These are phyloP conservation scores for Drosophila fulvimacula DNA, from an alignment of 2,888 invertebrate species.

Conservation along the genomic window DNA sequence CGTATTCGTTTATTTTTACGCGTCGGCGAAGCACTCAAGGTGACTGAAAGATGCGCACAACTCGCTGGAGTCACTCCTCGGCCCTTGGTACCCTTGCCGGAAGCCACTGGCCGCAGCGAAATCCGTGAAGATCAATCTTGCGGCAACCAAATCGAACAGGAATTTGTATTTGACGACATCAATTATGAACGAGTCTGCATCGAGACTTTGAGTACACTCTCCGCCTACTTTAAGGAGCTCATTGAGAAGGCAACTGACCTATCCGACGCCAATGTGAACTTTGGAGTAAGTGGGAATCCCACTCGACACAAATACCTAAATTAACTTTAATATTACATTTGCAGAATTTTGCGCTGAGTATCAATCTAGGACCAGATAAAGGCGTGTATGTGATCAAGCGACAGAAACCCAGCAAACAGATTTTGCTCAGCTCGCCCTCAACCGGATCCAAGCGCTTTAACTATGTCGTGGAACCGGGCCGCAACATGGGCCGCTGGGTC, in stretches of 20 bases:
- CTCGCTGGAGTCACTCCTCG: background rate
- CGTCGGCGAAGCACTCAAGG: background rate
- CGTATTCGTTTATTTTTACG: conserved; percentile 6
- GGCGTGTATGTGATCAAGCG: conserved; percentile 99
- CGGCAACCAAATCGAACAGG: conserved; percentile 46
- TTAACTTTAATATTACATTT: conserved; percentile 69
- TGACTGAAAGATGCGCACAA: background rate
- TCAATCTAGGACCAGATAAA: conserved; percentile 89
- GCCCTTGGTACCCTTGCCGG: background rate
- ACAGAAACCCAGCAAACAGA: conserved; percentile 98
- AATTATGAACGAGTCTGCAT: conserved; percentile 92
- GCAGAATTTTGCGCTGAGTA: conserved; percentile 95
- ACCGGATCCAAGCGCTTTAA: conserved; percentile 97
- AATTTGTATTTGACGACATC: conserved; percentile 83
- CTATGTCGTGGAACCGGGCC: conserved; percentile 85
- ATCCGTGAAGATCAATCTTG: background rate
- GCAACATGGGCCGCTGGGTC: conserved; percentile 90
- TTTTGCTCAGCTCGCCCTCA: conserved; percentile 98
- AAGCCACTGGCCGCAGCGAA: background rate
- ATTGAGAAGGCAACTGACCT: conserved; percentile 88
- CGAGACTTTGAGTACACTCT: conserved; percentile 94
- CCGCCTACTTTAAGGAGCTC: conserved; percentile 95
- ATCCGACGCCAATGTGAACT: conserved; percentile 91
- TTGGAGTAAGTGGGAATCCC: conserved; percentile 87
- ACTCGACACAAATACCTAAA: background rate